Base-by-base conservation (phyloP, 1,140 invertebrate species). In the Euwallacea fornicatus region DNA sequence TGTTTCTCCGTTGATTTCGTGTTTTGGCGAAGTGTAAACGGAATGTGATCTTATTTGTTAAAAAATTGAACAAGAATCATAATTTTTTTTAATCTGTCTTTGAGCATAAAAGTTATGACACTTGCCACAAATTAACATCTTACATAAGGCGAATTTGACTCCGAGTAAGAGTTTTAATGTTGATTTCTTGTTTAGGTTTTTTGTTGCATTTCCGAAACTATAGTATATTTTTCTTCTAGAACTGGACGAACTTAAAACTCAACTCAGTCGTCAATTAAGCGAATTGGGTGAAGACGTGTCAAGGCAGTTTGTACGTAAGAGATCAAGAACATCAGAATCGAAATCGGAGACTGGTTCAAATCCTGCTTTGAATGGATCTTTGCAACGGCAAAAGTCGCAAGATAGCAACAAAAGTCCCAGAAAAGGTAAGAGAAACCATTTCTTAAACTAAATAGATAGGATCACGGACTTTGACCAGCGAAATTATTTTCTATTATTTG, bases 181-280 rank as follows among this genome's bases (percentile, higher is more conserved):
- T 33, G 21, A 33, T 33, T 33, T 33, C 21, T 33, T 33, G 21
- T 33, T 33, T 33, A 33, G 21, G 21, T 33, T 33, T 33, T 33
- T 33, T 33, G 21, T 4, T 33, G 4, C 4, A 4, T 33, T 33
- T 33, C 7, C 46, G 13, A 10, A 50, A 6, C 3, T 50, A 10
- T 50, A 50, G 6, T 9, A 7, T 3, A 65, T 33, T 21, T 53
- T 7, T 66, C n/a, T 76, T 86, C 43, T 78, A 86, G 91, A 93
- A 82, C 82, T 93, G 53, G 85, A 89, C 70, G 90, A 90, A 79
- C 87, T 93, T 44, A 92, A 93, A 80, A 87, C 89, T 68, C 89
- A 91, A 70, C 82, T 93, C 13, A 86, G 82, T 54, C 89, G 88
- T 15, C 55, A 58, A 33, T 10, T 58, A 13, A 58, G 82, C 11